phyloP scores from a whole-genome alignment of 2,797 vertebrate genomes.

The Eptatretus atami region DNA sequence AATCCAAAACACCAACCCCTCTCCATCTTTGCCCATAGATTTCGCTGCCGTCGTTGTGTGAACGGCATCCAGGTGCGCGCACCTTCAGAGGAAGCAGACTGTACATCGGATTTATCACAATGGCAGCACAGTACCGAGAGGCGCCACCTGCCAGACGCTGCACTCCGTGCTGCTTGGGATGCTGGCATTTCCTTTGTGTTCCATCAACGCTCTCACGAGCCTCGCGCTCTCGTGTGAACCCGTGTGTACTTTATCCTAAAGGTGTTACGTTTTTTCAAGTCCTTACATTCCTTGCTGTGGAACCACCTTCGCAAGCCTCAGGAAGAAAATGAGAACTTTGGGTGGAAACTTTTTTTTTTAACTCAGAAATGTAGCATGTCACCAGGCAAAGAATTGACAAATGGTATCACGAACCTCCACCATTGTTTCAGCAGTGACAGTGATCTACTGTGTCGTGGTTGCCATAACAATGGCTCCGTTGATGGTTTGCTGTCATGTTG shows the following conservation, averaged over 20 bases:
- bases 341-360: too few species aligned
- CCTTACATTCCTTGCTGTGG: too few species aligned
- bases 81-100: slow-evolving; percentile 36
- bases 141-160: slow-evolving; percentile 36
- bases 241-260: neutral
- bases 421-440: too few species aligned
- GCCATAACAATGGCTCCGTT: too few species aligned
- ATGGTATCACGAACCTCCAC: too few species aligned
- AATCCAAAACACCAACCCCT: neutral
- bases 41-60: slow-evolving; percentile 56
- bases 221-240: neutral
- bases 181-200: slow-evolving; percentile 53
- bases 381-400: too few species aligned
- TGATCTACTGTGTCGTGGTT: too few species aligned
- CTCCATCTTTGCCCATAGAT: slow-evolving; percentile 16
- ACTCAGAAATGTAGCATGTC: too few species aligned
- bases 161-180: slow-evolving; percentile 60
- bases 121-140: slow-evolving; percentile 62
- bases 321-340: too few species aligned
- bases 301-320: too few species aligned
- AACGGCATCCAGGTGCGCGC: slow-evolving; percentile 34
- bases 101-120: slow-evolving; percentile 59
- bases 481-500: too few species aligned
- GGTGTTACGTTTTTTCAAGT: too few species aligned
- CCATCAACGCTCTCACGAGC: slow-evolving; percentile 56